These are phyloP conservation scores for Carassius gibelio DNA, from an alignment of 2,113 vertebrate genomes.

Conservation along the genomic window DNA sequence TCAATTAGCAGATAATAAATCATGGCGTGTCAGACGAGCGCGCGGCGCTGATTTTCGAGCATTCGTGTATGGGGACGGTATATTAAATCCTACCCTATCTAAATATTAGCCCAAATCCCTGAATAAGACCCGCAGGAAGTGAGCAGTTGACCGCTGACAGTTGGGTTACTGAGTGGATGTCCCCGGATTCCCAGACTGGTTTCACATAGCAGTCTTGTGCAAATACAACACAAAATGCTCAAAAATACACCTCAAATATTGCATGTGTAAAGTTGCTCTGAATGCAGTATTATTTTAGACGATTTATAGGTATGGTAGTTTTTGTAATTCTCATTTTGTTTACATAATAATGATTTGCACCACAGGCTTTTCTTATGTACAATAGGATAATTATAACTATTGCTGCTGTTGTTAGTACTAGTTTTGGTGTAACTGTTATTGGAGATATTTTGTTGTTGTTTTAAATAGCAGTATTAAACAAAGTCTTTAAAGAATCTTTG, in stretches of 20 bases:
- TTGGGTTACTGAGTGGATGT: constrained; percentile 60
- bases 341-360: neutral
- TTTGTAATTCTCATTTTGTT: neutral
- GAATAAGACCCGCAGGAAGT: constrained; percentile 72
- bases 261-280: neutral
- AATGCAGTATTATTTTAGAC: neutral
- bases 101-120: constrained; percentile 75
- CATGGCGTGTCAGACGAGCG: constrained; percentile 59
- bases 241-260: neutral
- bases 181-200: constrained; percentile 58
- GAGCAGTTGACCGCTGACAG: constrained; percentile 73
- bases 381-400: too few relatives aligned
- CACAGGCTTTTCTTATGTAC: too few relatives aligned
- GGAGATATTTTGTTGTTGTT: too few relatives aligned
- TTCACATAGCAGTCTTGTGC: constrained; percentile 29
- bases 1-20: constrained; percentile 75
- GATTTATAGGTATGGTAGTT: neutral
- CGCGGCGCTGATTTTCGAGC: constrained; percentile 61
- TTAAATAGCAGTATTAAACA: too few relatives aligned
- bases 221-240: neutral
- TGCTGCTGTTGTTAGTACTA: too few relatives aligned
- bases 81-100: constrained; percentile 72
- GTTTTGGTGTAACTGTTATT: too few relatives aligned
- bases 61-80: constrained; percentile 59
- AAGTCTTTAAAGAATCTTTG: neutral